Evolutionary conservation across 2,113 vertebrate species (phyloP).

Genomic region (Menidia beryllina): DNA sequence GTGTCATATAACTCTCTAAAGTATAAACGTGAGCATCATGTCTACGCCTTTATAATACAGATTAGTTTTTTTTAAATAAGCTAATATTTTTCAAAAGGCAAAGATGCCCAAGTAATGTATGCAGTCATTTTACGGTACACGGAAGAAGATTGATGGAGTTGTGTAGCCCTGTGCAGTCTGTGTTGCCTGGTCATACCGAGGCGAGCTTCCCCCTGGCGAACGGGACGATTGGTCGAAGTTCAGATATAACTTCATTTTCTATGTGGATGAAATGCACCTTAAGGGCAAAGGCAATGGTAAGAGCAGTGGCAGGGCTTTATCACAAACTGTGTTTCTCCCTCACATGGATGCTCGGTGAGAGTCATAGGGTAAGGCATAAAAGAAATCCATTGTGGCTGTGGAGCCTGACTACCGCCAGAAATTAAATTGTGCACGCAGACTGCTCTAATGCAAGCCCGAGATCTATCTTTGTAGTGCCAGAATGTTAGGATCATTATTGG

Average conservation of each 20-base stretch:
- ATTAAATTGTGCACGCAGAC: conserved; percentile 83
- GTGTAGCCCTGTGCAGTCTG: conserved; percentile 61
- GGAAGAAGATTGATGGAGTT: conserved; percentile 78
- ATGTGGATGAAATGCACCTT: conserved; percentile 94
- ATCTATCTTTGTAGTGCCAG: conserved; percentile 76
- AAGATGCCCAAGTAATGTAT: conserved; percentile 61
- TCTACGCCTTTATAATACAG: conserved; percentile 2
- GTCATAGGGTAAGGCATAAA: conserved; percentile 72
- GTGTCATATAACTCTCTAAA: not conserved
- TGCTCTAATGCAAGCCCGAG: conserved; percentile 80
- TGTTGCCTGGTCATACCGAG: conserved; percentile 64
- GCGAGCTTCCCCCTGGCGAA: conserved; percentile 87
- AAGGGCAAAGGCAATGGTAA: conserved; percentile 63
- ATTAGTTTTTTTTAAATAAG: conserved; percentile 13
- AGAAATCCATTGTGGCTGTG: conserved; percentile 81
- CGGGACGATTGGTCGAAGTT: conserved; percentile 91
- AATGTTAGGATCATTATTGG: conserved; percentile 53
- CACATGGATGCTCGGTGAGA: conserved; percentile 69
- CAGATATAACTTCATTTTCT: conserved; percentile 93
- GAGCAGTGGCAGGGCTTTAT: conserved; percentile 48
- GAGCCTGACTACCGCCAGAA: conserved; percentile 80
- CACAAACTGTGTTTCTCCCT: conserved; percentile 58
- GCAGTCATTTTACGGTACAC: conserved; percentile 67
- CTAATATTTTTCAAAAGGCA: conserved; percentile 37
- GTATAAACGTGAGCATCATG: conserved; percentile 13